These are phyloP conservation scores for Pollenia angustigena DNA, from an alignment of 2,888 invertebrate genomes.

Conservation along the genomic window DNA sequence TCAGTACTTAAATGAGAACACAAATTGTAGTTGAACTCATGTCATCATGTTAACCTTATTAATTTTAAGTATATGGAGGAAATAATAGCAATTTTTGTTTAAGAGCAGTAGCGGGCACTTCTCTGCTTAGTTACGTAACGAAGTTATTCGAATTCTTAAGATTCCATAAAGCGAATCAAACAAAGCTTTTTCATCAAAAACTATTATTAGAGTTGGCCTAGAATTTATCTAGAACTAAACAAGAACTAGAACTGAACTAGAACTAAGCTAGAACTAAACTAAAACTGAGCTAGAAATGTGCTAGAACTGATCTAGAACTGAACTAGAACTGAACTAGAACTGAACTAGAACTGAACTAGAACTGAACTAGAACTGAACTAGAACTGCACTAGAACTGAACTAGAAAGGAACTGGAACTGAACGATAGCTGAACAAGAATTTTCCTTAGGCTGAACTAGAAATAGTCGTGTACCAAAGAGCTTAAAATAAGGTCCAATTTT, in stretches of 20 bases:
- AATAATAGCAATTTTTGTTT: no score
- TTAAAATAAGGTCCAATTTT: no score
- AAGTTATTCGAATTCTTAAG: no score
- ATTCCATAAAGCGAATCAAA: no score
- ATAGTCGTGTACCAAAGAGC: no score
- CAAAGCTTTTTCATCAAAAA: no score
- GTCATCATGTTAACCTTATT: slow-evolving; percentile 17
- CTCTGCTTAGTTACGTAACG: no score
- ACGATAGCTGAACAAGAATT: background rate
- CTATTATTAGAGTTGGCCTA: background rate
- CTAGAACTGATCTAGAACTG: slow-evolving; percentile 7
- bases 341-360: slow-evolving; percentile 7
- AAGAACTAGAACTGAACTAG: background rate
- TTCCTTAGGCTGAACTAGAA: no score
- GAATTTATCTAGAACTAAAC: no score
- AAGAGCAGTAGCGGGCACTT: no score
- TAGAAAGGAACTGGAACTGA: slow-evolving; percentile 3
- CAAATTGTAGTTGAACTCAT: slow-evolving; percentile 5
- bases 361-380: slow-evolving; percentile 9
- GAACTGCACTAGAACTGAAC: background rate
- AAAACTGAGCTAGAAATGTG: background rate
- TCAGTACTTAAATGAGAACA: background rate
- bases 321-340: background rate
- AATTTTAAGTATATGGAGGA: background rate
- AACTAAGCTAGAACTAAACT: background rate